Evolutionary conservation across 2,888 invertebrate species (phyloP).

Genomic region (Aspidapion aeneum): DNA sequence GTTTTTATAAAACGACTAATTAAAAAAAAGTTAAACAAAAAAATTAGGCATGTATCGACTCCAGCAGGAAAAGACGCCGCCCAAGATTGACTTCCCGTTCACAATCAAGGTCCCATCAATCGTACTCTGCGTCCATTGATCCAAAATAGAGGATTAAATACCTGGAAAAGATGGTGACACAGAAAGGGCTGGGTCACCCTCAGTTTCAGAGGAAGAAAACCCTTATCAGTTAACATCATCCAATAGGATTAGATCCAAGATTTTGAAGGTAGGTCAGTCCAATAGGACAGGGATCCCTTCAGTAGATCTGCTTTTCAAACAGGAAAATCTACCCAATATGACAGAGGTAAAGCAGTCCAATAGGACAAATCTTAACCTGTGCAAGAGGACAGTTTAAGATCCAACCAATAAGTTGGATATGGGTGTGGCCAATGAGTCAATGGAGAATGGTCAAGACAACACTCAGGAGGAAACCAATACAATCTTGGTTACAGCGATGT

Average conservation of each 20-base stretch:
- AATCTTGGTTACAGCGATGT: conserved; percentile 1
- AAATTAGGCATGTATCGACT: background rate
- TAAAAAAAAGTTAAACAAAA: background rate
- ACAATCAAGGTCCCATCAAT: background rate
- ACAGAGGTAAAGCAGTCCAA: no score
- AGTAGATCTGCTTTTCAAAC: background rate
- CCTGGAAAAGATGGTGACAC: no score
- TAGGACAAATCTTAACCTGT: no score
- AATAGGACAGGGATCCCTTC: background rate
- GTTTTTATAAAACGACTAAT: background rate
- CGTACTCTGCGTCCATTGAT: background rate
- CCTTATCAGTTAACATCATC: background rate
- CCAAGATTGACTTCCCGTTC: background rate
- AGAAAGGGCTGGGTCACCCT: background rate
- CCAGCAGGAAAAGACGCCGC: background rate
- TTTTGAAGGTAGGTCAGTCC: background rate
- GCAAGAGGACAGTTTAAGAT: background rate
- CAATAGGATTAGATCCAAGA: background rate
- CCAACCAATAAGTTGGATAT: no score
- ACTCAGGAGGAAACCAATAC: background rate
- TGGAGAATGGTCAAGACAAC: background rate
- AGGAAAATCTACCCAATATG: no score
- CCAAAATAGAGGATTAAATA: no score
- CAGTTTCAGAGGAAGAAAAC: background rate
- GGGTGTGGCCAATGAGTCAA: no score